Conservation (phyloP, 2,113 vertebrate species). For the Abramis brama region DNA sequence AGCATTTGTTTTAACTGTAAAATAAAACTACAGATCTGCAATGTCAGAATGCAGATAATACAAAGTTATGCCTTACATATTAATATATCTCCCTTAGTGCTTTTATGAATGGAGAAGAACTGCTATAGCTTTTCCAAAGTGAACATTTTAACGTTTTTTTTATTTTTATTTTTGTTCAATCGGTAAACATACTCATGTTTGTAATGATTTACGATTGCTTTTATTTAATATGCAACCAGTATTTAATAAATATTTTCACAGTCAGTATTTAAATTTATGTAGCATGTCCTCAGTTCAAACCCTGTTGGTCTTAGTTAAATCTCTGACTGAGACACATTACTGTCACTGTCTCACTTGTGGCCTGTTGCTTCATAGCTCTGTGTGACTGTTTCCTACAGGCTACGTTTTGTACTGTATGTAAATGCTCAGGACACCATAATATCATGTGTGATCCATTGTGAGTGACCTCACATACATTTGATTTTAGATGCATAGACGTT, state of each 20-base stretch:
- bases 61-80: not conserved
- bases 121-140: conserved; percentile 9
- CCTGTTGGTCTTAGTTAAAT: too few relatives aligned
- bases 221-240: not conserved
- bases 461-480: not conserved
- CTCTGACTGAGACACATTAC: not conserved
- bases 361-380: not conserved
- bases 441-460: conserved; percentile 17
- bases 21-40: not conserved
- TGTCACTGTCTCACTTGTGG: conserved; percentile 2
- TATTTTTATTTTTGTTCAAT: not conserved
- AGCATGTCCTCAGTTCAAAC: conserved; percentile 12
- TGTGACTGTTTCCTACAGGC: not conserved
- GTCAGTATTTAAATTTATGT: not conserved
- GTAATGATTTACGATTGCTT: conserved; percentile 5
- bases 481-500: not conserved
- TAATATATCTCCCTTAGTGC: not conserved
- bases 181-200: conserved; percentile 3
- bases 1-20: not conserved
- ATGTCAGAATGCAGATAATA: not conserved
- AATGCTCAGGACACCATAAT: conserved; percentile 20
- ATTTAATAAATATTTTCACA: conserved; percentile 9
- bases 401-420: conserved; percentile 2
- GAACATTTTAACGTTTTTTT: not conserved
- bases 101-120: conserved; percentile 31